Percentiles rank a stretch among this genome's conserved stretches.
Evolutionary conservation across 2,113 vertebrate genomes (phyloP).

Genomic region (Cheirogaleus medius): DNA sequence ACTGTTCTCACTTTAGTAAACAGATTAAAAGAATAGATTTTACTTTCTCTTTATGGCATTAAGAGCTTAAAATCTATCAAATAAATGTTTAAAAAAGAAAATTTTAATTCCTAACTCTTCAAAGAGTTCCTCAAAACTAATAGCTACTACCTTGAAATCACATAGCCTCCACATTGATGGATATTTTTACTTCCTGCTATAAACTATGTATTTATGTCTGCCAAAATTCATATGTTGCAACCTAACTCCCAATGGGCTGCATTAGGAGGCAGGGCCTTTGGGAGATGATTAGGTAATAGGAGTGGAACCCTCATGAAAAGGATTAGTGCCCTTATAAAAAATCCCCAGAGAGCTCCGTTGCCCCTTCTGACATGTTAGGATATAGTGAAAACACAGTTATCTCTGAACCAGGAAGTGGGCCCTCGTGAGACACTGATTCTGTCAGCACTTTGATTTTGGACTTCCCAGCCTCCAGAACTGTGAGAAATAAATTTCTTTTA

Average conservation of each 20-base stretch:
- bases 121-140: background rate
- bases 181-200: background rate
- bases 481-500: background rate
- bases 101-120: background rate
- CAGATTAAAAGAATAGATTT: background rate
- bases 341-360: background rate
- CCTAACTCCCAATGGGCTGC: background rate
- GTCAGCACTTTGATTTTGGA: background rate
- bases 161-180: background rate
- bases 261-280: background rate
- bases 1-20: background rate
- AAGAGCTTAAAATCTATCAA: background rate
- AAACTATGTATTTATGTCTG: background rate
- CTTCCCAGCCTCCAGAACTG: background rate
- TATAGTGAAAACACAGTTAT: background rate
- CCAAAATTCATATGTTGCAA: background rate
- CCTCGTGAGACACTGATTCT: background rate
- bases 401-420: background rate
- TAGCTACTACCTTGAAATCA: background rate
- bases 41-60: background rate
- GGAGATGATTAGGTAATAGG: background rate
- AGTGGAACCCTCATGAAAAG: too few species aligned
- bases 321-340: background rate
- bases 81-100: background rate
- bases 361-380: background rate